phyloP scores from a whole-genome alignment of 2,888 invertebrate species.

The Neoaliturus tenellus region DNA sequence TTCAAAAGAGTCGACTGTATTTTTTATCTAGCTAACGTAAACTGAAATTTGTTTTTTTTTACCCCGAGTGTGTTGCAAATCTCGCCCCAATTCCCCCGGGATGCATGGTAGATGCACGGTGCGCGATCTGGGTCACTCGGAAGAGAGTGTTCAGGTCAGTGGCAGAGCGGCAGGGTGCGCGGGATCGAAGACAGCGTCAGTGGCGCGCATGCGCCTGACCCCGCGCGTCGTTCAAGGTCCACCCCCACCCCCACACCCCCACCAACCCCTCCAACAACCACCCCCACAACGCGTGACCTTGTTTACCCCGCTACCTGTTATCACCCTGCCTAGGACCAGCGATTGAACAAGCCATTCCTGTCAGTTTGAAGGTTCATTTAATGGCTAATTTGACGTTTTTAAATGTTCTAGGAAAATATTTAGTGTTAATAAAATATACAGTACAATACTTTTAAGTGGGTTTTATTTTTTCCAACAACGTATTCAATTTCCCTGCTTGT shows the following conservation, averaged over 20 bases:
- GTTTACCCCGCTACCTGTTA: slow-evolving; percentile 39
- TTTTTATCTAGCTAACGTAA: no score
- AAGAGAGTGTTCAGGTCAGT: slow-evolving; percentile 43
- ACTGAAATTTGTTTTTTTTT: no score
- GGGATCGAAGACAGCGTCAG: slow-evolving; percentile 3
- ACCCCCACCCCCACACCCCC: not conserved
- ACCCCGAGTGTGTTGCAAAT: no score
- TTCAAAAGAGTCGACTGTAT: no score
- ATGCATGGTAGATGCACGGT: no score
- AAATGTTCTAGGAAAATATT: no score
- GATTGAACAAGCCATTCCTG: not conserved
- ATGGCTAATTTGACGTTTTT: no score
- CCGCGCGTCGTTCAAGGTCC: slow-evolving; percentile 34
- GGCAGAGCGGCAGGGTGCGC: slow-evolving; percentile 13
- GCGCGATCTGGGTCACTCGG: slow-evolving; percentile 21
- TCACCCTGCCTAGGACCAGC: not conserved
- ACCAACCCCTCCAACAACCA: not conserved
- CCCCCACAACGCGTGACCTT: slow-evolving; percentile 41
- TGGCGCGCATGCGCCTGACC: slow-evolving; percentile 33
- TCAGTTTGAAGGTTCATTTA: no score
- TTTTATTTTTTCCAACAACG: no score
- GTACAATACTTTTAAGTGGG: no score
- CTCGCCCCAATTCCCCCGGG: not conserved
- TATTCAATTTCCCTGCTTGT: no score
- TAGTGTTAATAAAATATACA: no score